phyloP scores from a whole-genome alignment of 2,113 vertebrate species.

The Alethe castanea region DNA sequence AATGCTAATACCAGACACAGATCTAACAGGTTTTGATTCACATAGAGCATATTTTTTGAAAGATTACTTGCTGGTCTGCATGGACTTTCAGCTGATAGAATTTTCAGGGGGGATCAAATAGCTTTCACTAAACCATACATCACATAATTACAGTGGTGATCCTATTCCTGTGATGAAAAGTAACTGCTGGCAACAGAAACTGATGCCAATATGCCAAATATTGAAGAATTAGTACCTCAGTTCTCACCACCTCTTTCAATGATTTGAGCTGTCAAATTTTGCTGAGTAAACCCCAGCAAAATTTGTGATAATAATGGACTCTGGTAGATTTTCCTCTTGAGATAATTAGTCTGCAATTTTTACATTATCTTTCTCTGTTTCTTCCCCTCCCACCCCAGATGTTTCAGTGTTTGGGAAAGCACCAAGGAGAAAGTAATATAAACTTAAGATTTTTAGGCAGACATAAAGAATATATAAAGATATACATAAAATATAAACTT shows the following conservation, averaged over 20 bases:
- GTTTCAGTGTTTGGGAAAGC: background rate
- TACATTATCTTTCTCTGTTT: background rate
- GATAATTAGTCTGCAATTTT: slow-evolving; percentile 24
- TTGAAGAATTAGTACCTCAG: slow-evolving; percentile 36
- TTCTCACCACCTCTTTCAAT: background rate
- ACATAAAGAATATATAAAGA: background rate
- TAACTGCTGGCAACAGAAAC: slow-evolving; percentile 51
- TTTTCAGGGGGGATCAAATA: slow-evolving; percentile 44
- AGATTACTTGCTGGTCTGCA: slow-evolving; percentile 7
- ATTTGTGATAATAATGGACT: background rate
- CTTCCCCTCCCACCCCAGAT: background rate
- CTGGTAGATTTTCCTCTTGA: slow-evolving; percentile 1
- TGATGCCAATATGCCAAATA: background rate
- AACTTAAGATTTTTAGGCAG: background rate
- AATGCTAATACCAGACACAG: background rate
- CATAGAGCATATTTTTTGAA: background rate
- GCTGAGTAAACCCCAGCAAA: slow-evolving; percentile 8
- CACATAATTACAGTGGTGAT: slow-evolving; percentile 11
- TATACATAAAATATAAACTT: background rate
- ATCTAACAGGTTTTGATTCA: slow-evolving; percentile 32
- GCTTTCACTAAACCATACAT: slow-evolving; percentile 29
- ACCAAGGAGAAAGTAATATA: background rate
- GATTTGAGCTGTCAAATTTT: slow-evolving; percentile 16
- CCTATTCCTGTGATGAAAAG: background rate
- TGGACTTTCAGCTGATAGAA: slow-evolving; percentile 23